Evolutionary conservation across 2,797 vertebrate species (phyloP).

Genomic region (Eulemur mongoz): DNA sequence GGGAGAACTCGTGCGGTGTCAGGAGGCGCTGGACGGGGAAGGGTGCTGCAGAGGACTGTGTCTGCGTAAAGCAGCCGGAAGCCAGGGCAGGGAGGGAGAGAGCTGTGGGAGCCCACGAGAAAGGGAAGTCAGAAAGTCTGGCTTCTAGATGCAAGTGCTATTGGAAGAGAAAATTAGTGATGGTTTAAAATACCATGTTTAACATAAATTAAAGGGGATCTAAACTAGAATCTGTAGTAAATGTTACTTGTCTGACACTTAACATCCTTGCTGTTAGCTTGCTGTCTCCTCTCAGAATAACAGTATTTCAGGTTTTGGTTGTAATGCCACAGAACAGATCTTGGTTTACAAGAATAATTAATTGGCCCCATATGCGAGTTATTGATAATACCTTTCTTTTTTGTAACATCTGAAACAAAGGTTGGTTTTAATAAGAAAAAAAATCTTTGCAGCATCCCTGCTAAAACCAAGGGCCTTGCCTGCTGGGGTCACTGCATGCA

Average conservation of each 20-base stretch:
- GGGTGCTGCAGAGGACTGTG: neutral
- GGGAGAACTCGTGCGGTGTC: neutral
- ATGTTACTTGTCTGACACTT: conserved; percentile 44
- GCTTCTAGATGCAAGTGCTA: conserved; percentile 8
- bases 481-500: neutral
- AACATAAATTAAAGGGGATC: conserved; percentile 53
- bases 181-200: conserved; percentile 44
- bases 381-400: conserved; percentile 22
- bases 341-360: conserved; percentile 20
- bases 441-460: neutral
- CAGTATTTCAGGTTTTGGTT: conserved; percentile 27
- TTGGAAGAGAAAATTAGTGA: conserved; percentile 31
- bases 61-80: neutral
- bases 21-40: neutral
- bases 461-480: neutral
- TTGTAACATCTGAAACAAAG: conserved; percentile 28
- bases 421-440: neutral
- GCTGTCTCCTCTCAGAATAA: neutral
- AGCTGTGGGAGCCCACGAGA: neutral
- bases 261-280: conserved; percentile 43
- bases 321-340: neutral
- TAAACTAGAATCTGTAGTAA: conserved; percentile 14
- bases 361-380: neutral
- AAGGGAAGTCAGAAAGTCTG: conserved; percentile 12
- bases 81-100: neutral